Evolutionary conservation across 2,113 vertebrate genomes (phyloP).

Genomic region (Lepus americanus): DNA sequence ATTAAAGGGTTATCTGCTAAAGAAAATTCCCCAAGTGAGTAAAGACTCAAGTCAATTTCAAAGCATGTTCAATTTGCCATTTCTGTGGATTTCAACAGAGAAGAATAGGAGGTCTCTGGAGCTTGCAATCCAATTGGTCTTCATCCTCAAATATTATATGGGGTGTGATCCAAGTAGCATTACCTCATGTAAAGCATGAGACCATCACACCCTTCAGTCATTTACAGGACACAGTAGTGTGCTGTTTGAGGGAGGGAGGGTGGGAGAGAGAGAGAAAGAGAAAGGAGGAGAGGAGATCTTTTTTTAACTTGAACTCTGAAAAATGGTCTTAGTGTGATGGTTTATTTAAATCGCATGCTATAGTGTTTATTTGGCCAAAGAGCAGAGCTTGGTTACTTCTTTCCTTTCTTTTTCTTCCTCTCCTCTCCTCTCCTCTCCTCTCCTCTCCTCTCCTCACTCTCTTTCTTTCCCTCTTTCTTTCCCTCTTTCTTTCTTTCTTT

Average conservation of each 20-base stretch:
- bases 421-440: too few relatives aligned
- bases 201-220: slow-evolving; percentile 25
- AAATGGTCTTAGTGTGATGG: slow-evolving; percentile 66
- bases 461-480: too few relatives aligned
- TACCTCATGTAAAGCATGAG: slow-evolving; percentile 74
- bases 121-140: slow-evolving; percentile 60
- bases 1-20: neutral
- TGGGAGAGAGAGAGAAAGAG: neutral
- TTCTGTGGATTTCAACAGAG: slow-evolving; percentile 72
- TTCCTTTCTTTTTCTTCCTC: too few relatives aligned
- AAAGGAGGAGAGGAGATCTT: neutral
- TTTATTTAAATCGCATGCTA: neutral
- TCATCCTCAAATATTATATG: slow-evolving; percentile 55
- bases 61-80: slow-evolving; percentile 66
- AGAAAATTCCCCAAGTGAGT: neutral
- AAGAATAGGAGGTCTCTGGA: slow-evolving; percentile 70
- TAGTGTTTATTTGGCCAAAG: slow-evolving; percentile 54
- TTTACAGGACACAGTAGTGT: neutral
- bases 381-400: slow-evolving; percentile 1
- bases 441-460: too few relatives aligned
- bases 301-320: slow-evolving; percentile 41
- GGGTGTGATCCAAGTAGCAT: slow-evolving; percentile 71
- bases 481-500: too few relatives aligned
- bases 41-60: slow-evolving; percentile 62
- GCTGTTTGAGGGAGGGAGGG: neutral